These are phyloP conservation scores for Gambelia wislizenii DNA, from an alignment of 2,797 vertebrate species.

Conservation along the genomic window DNA sequence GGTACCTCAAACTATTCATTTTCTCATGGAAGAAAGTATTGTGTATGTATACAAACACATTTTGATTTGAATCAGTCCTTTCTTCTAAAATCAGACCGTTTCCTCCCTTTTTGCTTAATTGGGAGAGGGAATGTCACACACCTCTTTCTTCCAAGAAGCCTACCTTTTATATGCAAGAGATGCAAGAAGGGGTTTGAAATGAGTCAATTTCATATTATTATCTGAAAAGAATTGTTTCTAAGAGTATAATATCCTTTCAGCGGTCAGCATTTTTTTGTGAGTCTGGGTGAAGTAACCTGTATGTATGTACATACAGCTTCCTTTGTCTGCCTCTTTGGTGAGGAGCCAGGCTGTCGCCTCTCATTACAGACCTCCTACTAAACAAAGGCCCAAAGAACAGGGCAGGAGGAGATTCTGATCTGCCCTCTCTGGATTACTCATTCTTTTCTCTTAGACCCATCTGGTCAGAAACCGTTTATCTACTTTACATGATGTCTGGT, in stretches of 20 bases:
- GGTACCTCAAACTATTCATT: conserved; percentile 85
- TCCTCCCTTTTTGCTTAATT: conserved; percentile 24
- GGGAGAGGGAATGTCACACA: conserved; percentile 48
- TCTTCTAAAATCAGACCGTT: conserved; percentile 77
- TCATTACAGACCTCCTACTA: too few relatives aligned
- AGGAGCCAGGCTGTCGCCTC: too few relatives aligned
- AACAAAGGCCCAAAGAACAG: too few relatives aligned
- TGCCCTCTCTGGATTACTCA: too few relatives aligned
- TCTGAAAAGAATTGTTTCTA: background rate
- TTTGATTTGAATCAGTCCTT: conserved; percentile 85
- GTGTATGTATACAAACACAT: conserved; percentile 86
- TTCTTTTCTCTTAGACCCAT: too few relatives aligned
- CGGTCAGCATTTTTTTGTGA: background rate
- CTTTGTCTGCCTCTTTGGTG: too few relatives aligned
- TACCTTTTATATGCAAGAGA: background rate
- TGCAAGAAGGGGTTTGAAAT: conserved; percentile 22
- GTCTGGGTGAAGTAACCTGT: background rate
- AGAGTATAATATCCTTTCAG: background rate
- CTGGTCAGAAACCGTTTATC: too few relatives aligned
- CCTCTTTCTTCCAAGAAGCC: conserved; percentile 49
- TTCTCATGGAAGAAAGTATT: conserved; percentile 82
- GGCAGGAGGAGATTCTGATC: too few relatives aligned
- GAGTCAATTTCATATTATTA: background rate
- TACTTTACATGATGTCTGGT: too few relatives aligned
- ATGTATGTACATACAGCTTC: too few relatives aligned